Percentiles rank a stretch among this genome's conserved stretches.
Evolutionary conservation across 2,888 invertebrate genomes (phyloP).

Genomic region (Leptinotarsa peninsularis): DNA sequence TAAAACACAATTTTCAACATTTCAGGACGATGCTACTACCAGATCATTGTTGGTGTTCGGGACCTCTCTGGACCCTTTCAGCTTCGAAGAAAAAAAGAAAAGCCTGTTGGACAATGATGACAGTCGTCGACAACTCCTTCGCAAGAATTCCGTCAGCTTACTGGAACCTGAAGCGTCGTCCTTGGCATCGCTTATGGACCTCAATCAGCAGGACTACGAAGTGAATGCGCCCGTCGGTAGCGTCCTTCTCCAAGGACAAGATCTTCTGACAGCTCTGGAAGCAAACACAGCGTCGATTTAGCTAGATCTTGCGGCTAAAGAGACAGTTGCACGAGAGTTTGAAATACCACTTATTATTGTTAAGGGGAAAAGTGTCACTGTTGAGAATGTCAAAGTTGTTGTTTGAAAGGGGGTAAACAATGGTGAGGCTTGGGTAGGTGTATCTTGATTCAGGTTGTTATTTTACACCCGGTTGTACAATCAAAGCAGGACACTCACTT

Average conservation of each 20-base stretch:
- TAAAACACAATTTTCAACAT: no score
- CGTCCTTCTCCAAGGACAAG: slow-evolving; percentile 67
- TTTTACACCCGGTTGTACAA: no score
- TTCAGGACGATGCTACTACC: slow-evolving; percentile 43
- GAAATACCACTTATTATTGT: slow-evolving; percentile 18
- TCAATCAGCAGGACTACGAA: slow-evolving; percentile 69
- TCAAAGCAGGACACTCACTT: no score
- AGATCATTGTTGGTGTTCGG: neutral
- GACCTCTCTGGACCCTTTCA: slow-evolving; percentile 5
- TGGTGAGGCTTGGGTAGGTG: neutral
- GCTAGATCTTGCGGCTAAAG: slow-evolving; percentile 47
- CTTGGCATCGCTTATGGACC: slow-evolving; percentile 66
- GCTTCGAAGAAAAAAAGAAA: slow-evolving; percentile 33
- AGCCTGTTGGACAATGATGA: slow-evolving; percentile 39
- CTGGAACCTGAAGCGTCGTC: slow-evolving; percentile 64
- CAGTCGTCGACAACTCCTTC: slow-evolving; percentile 49
- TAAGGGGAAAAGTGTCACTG: slow-evolving; percentile 39
- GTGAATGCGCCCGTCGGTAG: slow-evolving; percentile 69
- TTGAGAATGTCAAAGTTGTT: slow-evolving; percentile 50
- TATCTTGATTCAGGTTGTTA: neutral
- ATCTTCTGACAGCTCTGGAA: slow-evolving; percentile 68
- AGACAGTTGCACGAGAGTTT: slow-evolving; percentile 9
- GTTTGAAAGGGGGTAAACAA: neutral
- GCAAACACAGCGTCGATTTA: slow-evolving; percentile 63
- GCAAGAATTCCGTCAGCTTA: slow-evolving; percentile 64